Evolutionary conservation across 2,888 invertebrate species (phyloP).

Genomic region (Agrenia bidenticulata): DNA sequence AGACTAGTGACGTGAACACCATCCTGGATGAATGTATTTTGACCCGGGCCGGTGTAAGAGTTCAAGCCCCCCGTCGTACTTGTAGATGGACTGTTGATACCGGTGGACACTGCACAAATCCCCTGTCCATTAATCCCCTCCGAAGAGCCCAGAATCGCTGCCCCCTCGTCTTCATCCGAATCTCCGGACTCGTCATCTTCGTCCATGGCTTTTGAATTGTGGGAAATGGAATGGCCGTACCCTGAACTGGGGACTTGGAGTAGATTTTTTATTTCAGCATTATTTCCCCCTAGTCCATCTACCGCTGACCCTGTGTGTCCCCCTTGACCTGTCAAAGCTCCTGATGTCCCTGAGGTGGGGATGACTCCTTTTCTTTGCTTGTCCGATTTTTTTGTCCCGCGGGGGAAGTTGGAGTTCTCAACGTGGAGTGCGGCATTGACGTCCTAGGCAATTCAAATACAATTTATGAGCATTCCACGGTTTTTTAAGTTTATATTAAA

Average conservation of each 20-base stretch:
- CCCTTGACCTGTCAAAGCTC: constrained; percentile 18
- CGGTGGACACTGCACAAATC: neutral
- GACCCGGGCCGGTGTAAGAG: constrained; percentile 38
- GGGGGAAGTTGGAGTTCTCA: constrained; percentile 42
- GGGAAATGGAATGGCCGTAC: constrained; percentile 12
- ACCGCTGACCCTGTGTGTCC: neutral
- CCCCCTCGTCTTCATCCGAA: constrained; percentile 50
- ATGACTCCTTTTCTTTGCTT: constrained; percentile 24
- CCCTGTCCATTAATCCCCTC: neutral
- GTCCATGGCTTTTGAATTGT: constrained; percentile 8
- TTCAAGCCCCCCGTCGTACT: constrained; percentile 7
- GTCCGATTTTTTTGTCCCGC: constrained; percentile 31
- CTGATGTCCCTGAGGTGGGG: constrained; percentile 31
- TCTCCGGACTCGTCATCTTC: constrained; percentile 48
- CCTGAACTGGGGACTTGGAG: constrained; percentile 6
- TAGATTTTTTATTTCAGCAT: neutral
- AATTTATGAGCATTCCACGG: no score
- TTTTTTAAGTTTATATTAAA: no score
- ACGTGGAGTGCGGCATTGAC: constrained; percentile 44
- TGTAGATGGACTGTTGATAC: neutral
- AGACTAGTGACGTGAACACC: constrained; percentile 50
- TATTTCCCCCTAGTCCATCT: neutral
- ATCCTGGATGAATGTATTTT: constrained; percentile 48
- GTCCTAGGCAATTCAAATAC: no score
- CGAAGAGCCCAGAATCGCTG: constrained; percentile 34